Conservation (phyloP, 2,888 invertebrate species). For the Scaptomyza caliginosa region DNA sequence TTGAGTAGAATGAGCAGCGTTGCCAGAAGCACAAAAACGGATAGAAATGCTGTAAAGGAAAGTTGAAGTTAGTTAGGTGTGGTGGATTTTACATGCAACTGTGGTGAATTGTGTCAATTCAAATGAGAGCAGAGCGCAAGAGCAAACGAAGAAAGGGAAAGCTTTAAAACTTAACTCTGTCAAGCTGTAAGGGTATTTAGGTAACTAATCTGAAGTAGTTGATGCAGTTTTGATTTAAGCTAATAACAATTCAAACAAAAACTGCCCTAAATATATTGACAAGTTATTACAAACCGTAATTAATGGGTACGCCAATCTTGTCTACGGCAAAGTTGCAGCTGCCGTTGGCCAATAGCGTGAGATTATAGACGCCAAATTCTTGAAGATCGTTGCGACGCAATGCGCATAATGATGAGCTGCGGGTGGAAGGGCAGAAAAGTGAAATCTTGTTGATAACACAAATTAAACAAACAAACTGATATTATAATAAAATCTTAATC, state of each 20-base stretch:
- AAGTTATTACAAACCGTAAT: slow-evolving; percentile 83
- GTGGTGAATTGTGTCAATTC: too few species aligned
- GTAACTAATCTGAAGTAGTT: too few species aligned
- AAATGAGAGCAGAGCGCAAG: too few species aligned
- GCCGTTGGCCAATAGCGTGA: slow-evolving; percentile 85
- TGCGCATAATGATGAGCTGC: slow-evolving; percentile 86
- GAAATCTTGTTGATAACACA: slow-evolving; percentile 32
- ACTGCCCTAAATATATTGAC: too few species aligned
- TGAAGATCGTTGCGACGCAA: slow-evolving; percentile 84
- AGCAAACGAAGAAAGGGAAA: too few species aligned
- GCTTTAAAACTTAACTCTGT: too few species aligned
- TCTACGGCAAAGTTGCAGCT: slow-evolving; percentile 86
- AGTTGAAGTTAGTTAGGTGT: not conserved
- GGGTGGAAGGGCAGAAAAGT: slow-evolving; percentile 2
- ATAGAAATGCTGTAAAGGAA: slow-evolving; percentile 65
- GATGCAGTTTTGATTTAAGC: not conserved
- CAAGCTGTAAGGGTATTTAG: too few species aligned
- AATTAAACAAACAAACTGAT: not conserved
- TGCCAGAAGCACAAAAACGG: slow-evolving; percentile 76
- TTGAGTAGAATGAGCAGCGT: slow-evolving; percentile 64
- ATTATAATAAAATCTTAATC: slow-evolving; percentile 4
- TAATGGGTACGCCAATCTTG: slow-evolving; percentile 89
- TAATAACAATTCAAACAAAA: not conserved
- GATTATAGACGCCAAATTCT: slow-evolving; percentile 90
- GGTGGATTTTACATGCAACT: too few species aligned